Base-by-base conservation (phyloP, 1,140 invertebrate genomes). In the Vollenhovia emeryi region DNA sequence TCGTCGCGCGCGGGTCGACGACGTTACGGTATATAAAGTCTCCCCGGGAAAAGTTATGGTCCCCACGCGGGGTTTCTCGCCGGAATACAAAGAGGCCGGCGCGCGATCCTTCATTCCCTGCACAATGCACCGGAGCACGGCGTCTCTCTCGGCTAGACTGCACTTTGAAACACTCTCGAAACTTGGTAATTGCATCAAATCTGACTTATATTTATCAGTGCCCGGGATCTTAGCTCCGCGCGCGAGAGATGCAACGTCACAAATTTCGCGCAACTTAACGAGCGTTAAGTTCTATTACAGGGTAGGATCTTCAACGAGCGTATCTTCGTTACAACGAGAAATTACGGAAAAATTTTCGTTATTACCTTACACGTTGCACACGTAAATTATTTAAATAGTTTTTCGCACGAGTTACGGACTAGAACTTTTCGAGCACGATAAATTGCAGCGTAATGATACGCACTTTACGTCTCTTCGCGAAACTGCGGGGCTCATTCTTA, bases 11-110 rank as follows among this genome's bases (percentile, higher is more conserved):
- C 33, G 33, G 43, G 68, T 71, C 87, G 87, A 88, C 87, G 87
- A 88, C 87, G 87, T 88, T 88, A 89, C 87, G 84, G 83, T 84
- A 87, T 76, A 87, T 88, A 85, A 89, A 89, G 87, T 86, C 87
- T 86, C 75, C 50, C 66, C 87, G 84, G 88, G 88, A 89, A 89
- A 89, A 89, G 87, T 89, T 89, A 86, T 86, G 79, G 82, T 89
- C 87, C 78, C 83, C 73, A 50, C 83, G 74, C 73, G 55, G 78
- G 87, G 87, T 84, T 89, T 75, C 84, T 86, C 84, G 84, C 85
- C 52, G 66, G 88, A 89, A 89, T 89, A 89, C 88, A 89, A 89
- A 89, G 88, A 88, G 87, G 88, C 78, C 79, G n/a, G 88, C 86
- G 88, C 87, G 84, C 71, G 87, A 89, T 89, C 87, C 87, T 84